Conservation (phyloP, 2,113 vertebrate species). For the Scophthalmus maximus region DNA sequence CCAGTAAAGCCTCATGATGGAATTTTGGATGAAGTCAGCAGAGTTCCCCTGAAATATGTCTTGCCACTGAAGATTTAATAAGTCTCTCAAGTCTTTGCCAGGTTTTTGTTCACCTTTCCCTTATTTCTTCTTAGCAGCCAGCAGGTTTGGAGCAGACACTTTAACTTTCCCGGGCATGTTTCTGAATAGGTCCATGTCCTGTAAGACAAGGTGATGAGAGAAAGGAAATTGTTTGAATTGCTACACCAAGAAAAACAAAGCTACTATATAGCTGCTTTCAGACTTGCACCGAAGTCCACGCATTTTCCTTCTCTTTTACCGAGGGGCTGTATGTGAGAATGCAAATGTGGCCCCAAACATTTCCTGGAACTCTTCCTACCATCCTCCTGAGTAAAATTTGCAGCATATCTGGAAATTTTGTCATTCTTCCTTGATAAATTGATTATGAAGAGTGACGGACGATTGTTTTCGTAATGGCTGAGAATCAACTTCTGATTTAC, state of each 20-base stretch:
- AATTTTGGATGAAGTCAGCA: not conserved
- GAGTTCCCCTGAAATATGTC: not conserved
- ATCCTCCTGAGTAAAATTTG: too few species aligned
- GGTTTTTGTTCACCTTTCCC: not conserved
- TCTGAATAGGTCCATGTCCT: slow-evolving; percentile 95
- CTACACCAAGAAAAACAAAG: not conserved
- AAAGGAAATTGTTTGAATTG: not conserved
- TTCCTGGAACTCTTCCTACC: too few species aligned
- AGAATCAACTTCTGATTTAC: too few species aligned
- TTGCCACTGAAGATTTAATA: too few species aligned
- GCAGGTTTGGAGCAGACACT: slow-evolving; percentile 95
- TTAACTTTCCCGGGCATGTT: slow-evolving; percentile 99
- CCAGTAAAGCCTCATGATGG: not conserved
- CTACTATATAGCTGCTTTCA: not conserved
- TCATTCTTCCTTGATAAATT: too few species aligned
- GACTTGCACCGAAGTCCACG: too few species aligned
- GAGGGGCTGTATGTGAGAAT: too few species aligned
- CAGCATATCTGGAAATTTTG: too few species aligned
- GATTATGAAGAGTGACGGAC: too few species aligned
- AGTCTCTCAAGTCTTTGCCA: not conserved
- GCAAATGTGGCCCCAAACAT: too few species aligned
- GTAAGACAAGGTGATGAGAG: slow-evolving; percentile 27
- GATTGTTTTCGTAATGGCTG: too few species aligned
- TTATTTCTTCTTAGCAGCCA: slow-evolving; percentile 92
- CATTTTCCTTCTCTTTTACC: too few species aligned